Base-by-base conservation (phyloP, 2,888 invertebrate species). In the Drosophila vallismaia region DNA sequence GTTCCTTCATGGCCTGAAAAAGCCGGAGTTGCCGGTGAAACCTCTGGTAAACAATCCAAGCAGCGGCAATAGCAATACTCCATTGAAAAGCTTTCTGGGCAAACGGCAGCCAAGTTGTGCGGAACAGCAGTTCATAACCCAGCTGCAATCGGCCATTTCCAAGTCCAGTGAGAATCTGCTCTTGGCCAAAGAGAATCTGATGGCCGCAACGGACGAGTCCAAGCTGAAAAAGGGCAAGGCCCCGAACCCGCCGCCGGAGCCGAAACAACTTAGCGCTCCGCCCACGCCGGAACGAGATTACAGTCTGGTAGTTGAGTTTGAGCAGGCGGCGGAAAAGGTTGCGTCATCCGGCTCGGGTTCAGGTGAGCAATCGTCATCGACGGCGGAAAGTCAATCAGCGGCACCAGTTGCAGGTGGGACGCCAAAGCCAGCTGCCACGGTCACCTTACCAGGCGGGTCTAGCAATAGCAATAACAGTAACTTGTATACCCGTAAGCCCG, bases 11-110 rank as follows among this genome's bases (percentile, higher is more conserved):
- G 94, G 94, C 29, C 90, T 91, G n/a, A 92, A 93, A 49, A 94
- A 94, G 84, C 96, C 96, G 0, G 94, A 94, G 79, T 92, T 96
- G 69, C 95, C 96, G 8, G 94, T 94, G 68, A 96, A 96, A 91
- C 96, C 96, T 0, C 71, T 80, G 72, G 91, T 93, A 6, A 74
- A 33, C 63, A 66, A 31, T 54, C 26, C n/a, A 56, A 58, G 56
- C 10, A 40, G 44, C 44, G 28, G 4, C 45, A 55, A 54, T 75
- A 70, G 66, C 19, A 75, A 66, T 71, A 93, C 93, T 49, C 92
- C 93, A 59, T 93, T 94, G 84, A 94, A 92, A 69, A 89, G 90
- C 12, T 92, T 94, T 77, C 91, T 93, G 76, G 92, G 93, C 75
- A 94, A 94, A 74, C 93, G 94, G 77, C 78, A 81, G n/a, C 85